Evolutionary conservation across 2,888 invertebrate species (phyloP), one percentile per base, ranked within the genome.

Genomic region (Leucophenga maculata): DNA sequence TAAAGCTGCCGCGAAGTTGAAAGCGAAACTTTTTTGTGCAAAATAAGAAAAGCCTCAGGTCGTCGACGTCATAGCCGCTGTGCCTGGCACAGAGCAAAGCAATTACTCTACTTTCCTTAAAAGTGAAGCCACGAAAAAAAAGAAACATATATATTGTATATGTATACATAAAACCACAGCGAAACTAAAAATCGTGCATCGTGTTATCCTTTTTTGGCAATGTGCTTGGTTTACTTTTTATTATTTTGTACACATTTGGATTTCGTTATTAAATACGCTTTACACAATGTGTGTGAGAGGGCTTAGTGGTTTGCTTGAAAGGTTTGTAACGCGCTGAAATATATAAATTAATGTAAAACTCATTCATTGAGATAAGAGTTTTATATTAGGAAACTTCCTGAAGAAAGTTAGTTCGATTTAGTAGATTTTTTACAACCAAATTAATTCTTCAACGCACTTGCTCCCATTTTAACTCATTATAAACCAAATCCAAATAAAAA

Each of bases 131-230:
- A 32, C 32, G 16, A 50, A 50, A 50, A 50, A 16, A 16, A 48
- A 13, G n/a, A n/a, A n/a, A n/a, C n/a, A n/a, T n/a, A n/a, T n/a
- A n/a, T n/a, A n/a, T n/a, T n/a, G n/a, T n/a, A n/a, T n/a, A n/a
- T n/a, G n/a, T 57, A 14, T 57, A 57, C 26, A 22, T n/a, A 26
- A 22, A 26, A 57, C 57, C 22, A 57, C 22, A 57, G 3, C 31
- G 57, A 22, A 64, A 64, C 60, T 39, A 26, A 32, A 60, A 60
- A 18, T 60, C 60, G 60, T 60, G 60, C 4, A 39, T n/a, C n/a
- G 8, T 11, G 39, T 39, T 14, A 20, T 54, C 54, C 54, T 54
- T 22, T 57, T 57, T 26, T 57, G 31, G 11, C 31, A 50, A 16
- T 50, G 26, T 26, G n/a, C 3, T 31, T 26, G n/a, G n/a, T 11